Percentiles rank a stretch among this genome's conserved stretches.
Conservation (phyloP, 2,113 vertebrate species). For the Pygathrix nemaeus region DNA sequence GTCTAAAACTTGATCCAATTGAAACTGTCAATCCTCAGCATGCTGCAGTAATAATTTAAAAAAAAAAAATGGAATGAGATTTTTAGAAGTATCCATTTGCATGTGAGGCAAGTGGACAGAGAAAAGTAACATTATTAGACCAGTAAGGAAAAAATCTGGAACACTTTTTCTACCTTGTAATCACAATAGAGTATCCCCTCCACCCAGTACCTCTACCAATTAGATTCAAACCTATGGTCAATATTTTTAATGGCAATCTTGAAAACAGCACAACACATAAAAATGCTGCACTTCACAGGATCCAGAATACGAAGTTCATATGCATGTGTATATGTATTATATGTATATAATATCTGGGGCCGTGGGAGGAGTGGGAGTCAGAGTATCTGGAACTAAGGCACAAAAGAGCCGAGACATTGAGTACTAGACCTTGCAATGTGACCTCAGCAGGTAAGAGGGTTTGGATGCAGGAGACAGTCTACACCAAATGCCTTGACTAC, state of each 20-base stretch:
- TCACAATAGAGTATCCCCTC: neutral
- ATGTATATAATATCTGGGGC: neutral
- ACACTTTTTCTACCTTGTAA: neutral
- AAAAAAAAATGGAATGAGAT: neutral
- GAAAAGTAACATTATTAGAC: neutral
- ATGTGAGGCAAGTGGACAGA: neutral
- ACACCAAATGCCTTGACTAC: accelerated
- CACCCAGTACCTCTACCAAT: neutral
- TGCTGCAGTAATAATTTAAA: accelerated
- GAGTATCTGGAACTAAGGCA: neutral
- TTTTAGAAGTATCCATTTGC: neutral
- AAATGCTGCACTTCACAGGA: neutral
- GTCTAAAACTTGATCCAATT: neutral
- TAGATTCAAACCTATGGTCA: neutral
- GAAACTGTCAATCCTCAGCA: neutral
- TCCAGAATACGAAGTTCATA: too few species aligned
- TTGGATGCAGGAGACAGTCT: accelerated
- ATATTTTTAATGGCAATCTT: neutral
- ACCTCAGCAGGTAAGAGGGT: too few species aligned
- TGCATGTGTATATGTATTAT: too few species aligned
- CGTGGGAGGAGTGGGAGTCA: neutral
- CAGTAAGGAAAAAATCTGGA: neutral
- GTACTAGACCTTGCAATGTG: too few species aligned
- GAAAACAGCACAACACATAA: neutral
- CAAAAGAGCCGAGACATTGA: neutral